Conservation (phyloP, 92 coral and sea anemone genomes). For the Siderastrea siderea region DNA sequence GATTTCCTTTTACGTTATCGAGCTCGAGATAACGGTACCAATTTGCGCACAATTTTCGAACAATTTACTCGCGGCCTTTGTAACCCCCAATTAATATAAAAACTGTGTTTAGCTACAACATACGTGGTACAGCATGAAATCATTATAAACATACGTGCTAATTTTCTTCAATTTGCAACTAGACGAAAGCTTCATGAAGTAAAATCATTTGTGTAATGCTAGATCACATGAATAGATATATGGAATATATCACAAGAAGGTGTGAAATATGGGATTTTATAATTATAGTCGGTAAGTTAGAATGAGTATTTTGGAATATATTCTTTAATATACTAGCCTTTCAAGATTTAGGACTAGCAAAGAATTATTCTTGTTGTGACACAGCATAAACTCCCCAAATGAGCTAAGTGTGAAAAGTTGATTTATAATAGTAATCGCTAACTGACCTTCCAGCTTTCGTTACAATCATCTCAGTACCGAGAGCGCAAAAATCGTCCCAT, state of each 20-base stretch:
- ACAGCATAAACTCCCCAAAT: slow-evolving; percentile 19
- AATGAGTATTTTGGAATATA: not conserved
- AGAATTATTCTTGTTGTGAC: not conserved
- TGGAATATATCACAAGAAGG: not conserved
- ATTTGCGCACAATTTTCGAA: slow-evolving; percentile 57
- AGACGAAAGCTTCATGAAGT: not conserved
- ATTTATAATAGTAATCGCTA: slow-evolving; percentile 19
- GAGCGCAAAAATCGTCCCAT: not conserved
- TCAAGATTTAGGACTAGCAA: not conserved
- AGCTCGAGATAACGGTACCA: slow-evolving; percentile 38
- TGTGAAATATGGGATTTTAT: not conserved
- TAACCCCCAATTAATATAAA: slow-evolving; percentile 16
- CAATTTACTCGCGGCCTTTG: slow-evolving; percentile 37
- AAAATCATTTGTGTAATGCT: not conserved
- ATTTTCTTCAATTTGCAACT: not conserved
- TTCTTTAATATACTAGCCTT: too few species aligned
- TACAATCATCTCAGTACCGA: too few species aligned
- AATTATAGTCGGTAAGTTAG: not conserved
- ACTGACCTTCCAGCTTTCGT: slow-evolving; percentile 97
- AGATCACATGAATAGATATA: not conserved
- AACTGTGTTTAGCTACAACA: slow-evolving; percentile 16
- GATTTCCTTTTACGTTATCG: slow-evolving; percentile 46
- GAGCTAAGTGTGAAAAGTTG: slow-evolving; percentile 21
- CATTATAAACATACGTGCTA: not conserved
- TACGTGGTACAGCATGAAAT: not conserved